Percentiles rank a stretch among this genome's conserved stretches.
These are phyloP conservation scores for Cheilosia vulpina DNA, from an alignment of 2,888 invertebrate genomes.

Conservation along the genomic window DNA sequence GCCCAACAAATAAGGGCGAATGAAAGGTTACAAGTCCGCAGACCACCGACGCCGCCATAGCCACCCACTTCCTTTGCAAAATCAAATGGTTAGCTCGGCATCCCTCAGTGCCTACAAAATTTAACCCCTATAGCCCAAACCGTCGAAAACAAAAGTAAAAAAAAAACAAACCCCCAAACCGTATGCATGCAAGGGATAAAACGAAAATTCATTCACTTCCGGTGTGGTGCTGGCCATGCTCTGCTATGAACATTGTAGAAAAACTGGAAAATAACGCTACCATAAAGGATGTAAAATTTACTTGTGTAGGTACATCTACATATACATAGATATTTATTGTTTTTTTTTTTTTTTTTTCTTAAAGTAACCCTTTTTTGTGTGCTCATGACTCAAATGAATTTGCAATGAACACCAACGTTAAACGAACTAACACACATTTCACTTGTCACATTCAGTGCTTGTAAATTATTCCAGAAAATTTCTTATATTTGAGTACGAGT, in stretches of 20 bases:
- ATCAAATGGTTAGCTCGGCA: conserved; percentile 37
- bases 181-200: conserved; percentile 45
- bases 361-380: conserved; percentile 15
- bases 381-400: conserved; percentile 62
- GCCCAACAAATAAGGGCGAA: conserved; percentile 30
- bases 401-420: conserved; percentile 73
- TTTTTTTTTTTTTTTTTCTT: conserved; percentile 19
- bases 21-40: conserved; percentile 34
- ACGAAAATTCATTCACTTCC: conserved; percentile 68
- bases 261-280: conserved; percentile 47
- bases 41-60: conserved; percentile 23
- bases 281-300: conserved; percentile 60
- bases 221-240: conserved; percentile 44
- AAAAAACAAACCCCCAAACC: conserved; percentile 34
- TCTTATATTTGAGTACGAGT: conserved; percentile 29
- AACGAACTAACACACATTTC: conserved; percentile 74
- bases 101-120: background rate
- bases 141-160: background rate
- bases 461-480: conserved; percentile 73
- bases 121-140: background rate
- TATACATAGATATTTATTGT: conserved; percentile 1
- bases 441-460: conserved; percentile 73
- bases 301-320: background rate
- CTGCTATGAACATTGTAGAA: conserved; percentile 41
- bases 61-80: conserved; percentile 14